Conservation (phyloP, 2,888 invertebrate genomes). For the Ceriagrion tenellum region DNA sequence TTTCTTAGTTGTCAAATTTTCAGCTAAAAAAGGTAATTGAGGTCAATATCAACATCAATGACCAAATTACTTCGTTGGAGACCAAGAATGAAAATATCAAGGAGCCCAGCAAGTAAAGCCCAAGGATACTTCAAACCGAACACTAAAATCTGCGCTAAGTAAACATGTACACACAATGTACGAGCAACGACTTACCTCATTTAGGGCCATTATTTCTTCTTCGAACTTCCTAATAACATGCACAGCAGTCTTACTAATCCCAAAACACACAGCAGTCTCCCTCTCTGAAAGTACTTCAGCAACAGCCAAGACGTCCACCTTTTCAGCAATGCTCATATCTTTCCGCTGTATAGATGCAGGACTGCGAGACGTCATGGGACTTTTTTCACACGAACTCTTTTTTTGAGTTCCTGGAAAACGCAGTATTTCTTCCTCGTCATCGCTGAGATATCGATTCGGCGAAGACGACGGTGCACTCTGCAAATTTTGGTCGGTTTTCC, state of each 20-base stretch:
- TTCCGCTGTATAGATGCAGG: not conserved
- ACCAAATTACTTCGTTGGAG: too few relatives aligned
- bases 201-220: not conserved
- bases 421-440: not conserved
- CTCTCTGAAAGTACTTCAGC: not conserved
- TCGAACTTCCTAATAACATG: not conserved
- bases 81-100: too few relatives aligned
- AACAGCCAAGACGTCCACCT: not conserved
- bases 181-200: not conserved
- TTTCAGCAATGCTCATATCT: not conserved
- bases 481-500: not conserved
- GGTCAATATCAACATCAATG: too few relatives aligned
- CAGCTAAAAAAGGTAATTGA: too few relatives aligned
- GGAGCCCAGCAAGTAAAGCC: too few relatives aligned
- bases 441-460: not conserved
- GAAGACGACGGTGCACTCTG: not conserved
- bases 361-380: not conserved
- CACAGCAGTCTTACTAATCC: constrained; percentile 21
- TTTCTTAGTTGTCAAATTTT: too few relatives aligned
- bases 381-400: not conserved
- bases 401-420: not conserved
- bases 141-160: too few relatives aligned
- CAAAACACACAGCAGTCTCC: not conserved
- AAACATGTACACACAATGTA: not conserved
- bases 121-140: too few relatives aligned